Conservation (phyloP, 2,797 vertebrate species). For the Enteromius treurensis region DNA sequence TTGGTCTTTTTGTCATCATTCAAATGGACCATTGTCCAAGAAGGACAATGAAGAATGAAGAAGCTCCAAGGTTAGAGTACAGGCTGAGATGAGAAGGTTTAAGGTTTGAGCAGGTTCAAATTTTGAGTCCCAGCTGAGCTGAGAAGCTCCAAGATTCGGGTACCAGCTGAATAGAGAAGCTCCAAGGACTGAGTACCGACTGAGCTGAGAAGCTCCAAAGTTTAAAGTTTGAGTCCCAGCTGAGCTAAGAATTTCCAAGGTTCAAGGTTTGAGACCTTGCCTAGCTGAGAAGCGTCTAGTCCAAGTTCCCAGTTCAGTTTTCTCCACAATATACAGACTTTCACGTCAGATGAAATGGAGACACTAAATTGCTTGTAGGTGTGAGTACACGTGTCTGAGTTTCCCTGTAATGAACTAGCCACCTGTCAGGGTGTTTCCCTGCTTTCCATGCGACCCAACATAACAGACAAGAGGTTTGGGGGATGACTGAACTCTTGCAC, state of each 20-base stretch:
- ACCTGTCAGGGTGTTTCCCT: conserved; percentile 8
- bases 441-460: not conserved
- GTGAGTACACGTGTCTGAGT: not conserved
- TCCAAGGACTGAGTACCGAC: no score
- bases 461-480: not conserved
- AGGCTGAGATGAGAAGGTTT: no score
- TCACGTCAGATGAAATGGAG: conserved; percentile 4
- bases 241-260: not conserved
- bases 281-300: no score
- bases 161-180: no score
- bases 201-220: no score
- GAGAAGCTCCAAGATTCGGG: no score
- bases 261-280: no score
- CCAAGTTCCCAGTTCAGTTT: not conserved
- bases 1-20: no score
- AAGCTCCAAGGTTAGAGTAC: no score
- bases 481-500: not conserved
- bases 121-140: no score
- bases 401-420: not conserved
- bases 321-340: not conserved
- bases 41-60: no score
- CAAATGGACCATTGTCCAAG: not conserved
- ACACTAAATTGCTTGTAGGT: conserved; percentile 17
- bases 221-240: not conserved
- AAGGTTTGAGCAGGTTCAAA: no score